A percentile compares a stretch with the other conserved stretches of the same genome.
Evolutionary conservation across 2,113 vertebrate genomes (phyloP).

Genomic region (Salminus brasiliensis): DNA sequence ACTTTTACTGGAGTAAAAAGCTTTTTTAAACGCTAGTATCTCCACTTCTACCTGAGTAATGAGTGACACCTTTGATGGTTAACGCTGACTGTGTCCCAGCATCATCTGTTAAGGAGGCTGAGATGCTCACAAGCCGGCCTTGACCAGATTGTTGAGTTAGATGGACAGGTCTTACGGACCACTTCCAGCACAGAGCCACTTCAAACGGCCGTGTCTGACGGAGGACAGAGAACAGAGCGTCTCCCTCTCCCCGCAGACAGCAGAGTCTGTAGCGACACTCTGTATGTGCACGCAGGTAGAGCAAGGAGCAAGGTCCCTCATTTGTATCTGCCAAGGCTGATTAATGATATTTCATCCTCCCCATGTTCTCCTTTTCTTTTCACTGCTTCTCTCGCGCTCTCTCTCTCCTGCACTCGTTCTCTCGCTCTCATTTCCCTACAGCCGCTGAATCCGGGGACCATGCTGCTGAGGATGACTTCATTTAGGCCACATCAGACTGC

Average conservation of each 20-base stretch:
- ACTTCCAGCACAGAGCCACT: neutral
- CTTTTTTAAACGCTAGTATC: too few species aligned
- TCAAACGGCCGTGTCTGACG: neutral
- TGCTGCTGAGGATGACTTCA: slow-evolving; percentile 14
- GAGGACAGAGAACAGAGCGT: slow-evolving; percentile 30
- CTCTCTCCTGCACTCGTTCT: slow-evolving; percentile 22
- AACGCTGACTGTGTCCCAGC: neutral
- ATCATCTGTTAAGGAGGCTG: neutral
- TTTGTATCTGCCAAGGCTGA: slow-evolving; percentile 67
- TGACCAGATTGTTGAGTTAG: slow-evolving; percentile 10
- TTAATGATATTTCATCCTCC: slow-evolving; percentile 64
- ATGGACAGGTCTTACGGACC: slow-evolving; percentile 4
- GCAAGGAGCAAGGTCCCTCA: slow-evolving; percentile 60
- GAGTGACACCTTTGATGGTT: too few species aligned
- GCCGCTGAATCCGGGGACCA: slow-evolving; percentile 9
- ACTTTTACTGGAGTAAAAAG: too few species aligned
- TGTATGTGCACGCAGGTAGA: slow-evolving; percentile 54
- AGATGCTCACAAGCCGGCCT: neutral
- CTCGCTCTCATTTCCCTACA: slow-evolving; percentile 44
- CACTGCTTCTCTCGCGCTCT: slow-evolving; percentile 18
- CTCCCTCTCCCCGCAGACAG: slow-evolving; percentile 21
- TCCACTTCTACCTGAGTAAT: too few species aligned
- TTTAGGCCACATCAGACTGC: slow-evolving; percentile 31
- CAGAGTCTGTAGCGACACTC: slow-evolving; percentile 34
- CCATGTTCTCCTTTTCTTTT: slow-evolving; percentile 47